Evolutionary conservation across 2,797 vertebrate genomes (phyloP), one percentile per base, ranked within the genome.

Genomic region (Leptodactylus fallax): DNA sequence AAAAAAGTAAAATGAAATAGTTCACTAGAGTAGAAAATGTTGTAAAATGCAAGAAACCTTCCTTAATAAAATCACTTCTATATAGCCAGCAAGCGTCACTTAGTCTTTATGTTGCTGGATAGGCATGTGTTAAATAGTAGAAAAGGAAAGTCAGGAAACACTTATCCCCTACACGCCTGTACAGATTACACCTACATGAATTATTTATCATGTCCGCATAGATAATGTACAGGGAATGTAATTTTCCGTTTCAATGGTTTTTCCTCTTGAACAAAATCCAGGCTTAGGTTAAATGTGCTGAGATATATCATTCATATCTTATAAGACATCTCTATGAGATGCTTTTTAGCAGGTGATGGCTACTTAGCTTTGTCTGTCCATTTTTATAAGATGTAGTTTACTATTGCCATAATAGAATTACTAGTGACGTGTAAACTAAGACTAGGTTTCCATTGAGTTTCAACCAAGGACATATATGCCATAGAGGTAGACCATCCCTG

Each of bases 91-190:
- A 36, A 4, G 36, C 36, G 36, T 36, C 36, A 36, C 36, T 36
- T 36, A 36, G 36, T 36, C 36, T 36, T 36, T 36, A 36, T 36
- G 36, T 36, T 36, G 36, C 36, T 36, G 36, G 36, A 4, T 36
- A 1, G 36, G 36, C 56, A 16, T 58, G 14, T 16, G 12, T 58
- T 13, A 14, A 13, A 4, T 45, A 76, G n/a, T 76, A 14, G 47
- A 47, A 21, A 11, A n/a, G 16, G 21, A 74, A 21, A 74, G 72
- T 47, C 58, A 81, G 79, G 58, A 81, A 81, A 81, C 60, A 81
- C 25, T 61, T 81, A 81, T 81, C 13, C 9, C 27, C 16, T 63
- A n/a, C n/a, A 63, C 63, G 36, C 6, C 79, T 58, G 78, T 1
- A 9, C 51, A 58, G 13, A 79, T 7, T 79, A 79, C 27, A 56